Evolutionary conservation across 2,888 invertebrate species (phyloP).

Genomic region (Mantis religiosa): DNA sequence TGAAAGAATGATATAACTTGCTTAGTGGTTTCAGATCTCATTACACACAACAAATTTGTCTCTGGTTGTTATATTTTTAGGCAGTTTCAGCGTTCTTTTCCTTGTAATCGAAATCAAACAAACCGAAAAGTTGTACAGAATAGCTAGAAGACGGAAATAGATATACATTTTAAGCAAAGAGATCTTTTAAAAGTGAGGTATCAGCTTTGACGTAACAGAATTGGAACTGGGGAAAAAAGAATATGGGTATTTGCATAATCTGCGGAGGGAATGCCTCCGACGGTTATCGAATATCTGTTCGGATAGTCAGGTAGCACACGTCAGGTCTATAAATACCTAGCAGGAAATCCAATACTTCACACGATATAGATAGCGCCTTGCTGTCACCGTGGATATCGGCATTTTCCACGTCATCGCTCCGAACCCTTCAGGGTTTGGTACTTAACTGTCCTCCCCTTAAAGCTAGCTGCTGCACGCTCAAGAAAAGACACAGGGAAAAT

Average conservation of each 20-base stretch:
- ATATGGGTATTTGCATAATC: neutral
- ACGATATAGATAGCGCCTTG: neutral
- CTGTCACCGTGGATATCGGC: neutral
- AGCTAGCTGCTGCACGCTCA: too few species aligned
- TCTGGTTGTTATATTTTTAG: too few species aligned
- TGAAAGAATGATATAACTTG: too few species aligned
- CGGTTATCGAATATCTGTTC: neutral
- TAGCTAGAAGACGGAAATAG: too few species aligned
- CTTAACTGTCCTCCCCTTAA: neutral
- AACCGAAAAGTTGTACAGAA: too few species aligned
- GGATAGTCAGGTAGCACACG: neutral
- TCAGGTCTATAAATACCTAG: neutral
- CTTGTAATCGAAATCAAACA: too few species aligned
- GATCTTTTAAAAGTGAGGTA: neutral
- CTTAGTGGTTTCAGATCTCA: too few species aligned
- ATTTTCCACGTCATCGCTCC: neutral
- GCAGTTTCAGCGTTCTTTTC: too few species aligned
- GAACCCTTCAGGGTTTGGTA: neutral
- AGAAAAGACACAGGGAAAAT: too few species aligned
- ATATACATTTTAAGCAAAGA: too few species aligned
- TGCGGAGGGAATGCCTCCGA: neutral
- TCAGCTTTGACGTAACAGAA: neutral
- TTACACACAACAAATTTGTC: too few species aligned
- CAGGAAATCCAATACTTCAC: neutral
- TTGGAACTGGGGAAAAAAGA: neutral